Evolutionary conservation across 2,888 invertebrate genomes (phyloP).

Genomic region (Anaspis maculata): DNA sequence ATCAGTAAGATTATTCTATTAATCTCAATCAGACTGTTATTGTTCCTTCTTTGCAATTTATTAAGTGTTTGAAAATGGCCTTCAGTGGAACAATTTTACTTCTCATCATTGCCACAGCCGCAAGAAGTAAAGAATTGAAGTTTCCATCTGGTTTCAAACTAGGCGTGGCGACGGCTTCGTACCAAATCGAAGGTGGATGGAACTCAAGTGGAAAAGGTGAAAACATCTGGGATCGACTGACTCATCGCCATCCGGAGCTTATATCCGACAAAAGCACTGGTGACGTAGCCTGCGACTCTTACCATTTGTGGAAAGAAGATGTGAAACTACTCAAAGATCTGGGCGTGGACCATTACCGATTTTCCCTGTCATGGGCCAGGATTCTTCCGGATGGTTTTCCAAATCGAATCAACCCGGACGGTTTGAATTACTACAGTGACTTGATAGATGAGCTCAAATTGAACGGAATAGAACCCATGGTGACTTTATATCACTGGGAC

Average conservation of each 20-base stretch:
- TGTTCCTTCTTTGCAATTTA: too few species aligned
- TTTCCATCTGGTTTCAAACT: conserved; percentile 31
- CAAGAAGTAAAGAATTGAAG: conserved; percentile 7
- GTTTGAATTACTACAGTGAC: conserved; percentile 55
- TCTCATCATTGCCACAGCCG: too few species aligned
- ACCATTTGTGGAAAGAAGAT: conserved; percentile 55
- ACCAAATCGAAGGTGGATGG: conserved; percentile 49
- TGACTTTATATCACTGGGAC: conserved; percentile 61
- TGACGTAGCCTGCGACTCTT: conserved; percentile 59
- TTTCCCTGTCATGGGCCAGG: conserved; percentile 59
- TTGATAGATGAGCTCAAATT: conserved; percentile 49
- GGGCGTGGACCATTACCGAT: conserved; percentile 50
- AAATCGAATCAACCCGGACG: conserved; percentile 50
- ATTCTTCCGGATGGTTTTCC: conserved; percentile 51
- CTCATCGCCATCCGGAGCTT: conserved; percentile 45
- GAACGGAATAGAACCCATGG: conserved; percentile 46
- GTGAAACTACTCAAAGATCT: conserved; percentile 48
- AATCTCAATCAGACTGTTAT: too few species aligned
- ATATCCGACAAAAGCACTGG: conserved; percentile 49
- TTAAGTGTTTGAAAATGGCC: too few species aligned
- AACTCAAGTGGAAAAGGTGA: conserved; percentile 50
- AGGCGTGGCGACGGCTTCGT: conserved; percentile 41
- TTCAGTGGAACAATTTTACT: too few species aligned
- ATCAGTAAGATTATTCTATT: too few species aligned
- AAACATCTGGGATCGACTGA: conserved; percentile 61